Evolutionary conservation across 2,797 vertebrate genomes (phyloP), one percentile per base, ranked within the genome.

Genomic region (Sebastes umbrosus): DNA sequence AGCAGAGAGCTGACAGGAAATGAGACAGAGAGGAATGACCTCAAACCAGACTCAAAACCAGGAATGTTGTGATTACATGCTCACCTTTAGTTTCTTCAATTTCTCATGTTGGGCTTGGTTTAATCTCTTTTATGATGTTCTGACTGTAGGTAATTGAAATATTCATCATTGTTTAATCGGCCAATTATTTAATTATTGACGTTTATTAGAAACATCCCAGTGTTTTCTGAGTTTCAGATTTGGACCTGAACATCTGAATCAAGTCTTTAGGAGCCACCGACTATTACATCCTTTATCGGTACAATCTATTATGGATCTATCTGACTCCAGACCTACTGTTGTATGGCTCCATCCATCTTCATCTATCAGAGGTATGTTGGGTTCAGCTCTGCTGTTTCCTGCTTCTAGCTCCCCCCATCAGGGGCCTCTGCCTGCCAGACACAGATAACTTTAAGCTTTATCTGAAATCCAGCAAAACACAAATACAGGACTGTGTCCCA

Each of bases 391-490:
- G 22, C 46, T n/a, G 43, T 57, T 81, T 69, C 83, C 69, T 82
- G 31, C 32, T 39, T 69, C 20, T 4, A 20, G 18, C 43, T 31
- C 73, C 12, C 50, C 18, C 10, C 57, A 39, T 4, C 54, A 63
- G 24, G 46, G 52, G 55, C 67, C 71, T 9, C 62, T 1, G 3
- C 13, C 25, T 64, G 59, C 58, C 57, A 16, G 32, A 66, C 25
- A 70, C 14, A 62, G 66, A 85, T 83, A 87, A 84, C 55, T 59
- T 69, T 31, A n/a, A 25, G 36, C 62, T 76, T 70, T 77, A 77
- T 86, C 83, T 46, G 13, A 77, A 76, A 68, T 75, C 60, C 39
- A 72, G 65, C 11, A 34, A 81, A 85, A 84, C 73, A 72, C 73
- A 85, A 83, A 69, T 6, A 13, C 64, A 64, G 8, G 9, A 22